Conservation (phyloP, 2,888 invertebrate genomes). For the Brenthis ino region DNA sequence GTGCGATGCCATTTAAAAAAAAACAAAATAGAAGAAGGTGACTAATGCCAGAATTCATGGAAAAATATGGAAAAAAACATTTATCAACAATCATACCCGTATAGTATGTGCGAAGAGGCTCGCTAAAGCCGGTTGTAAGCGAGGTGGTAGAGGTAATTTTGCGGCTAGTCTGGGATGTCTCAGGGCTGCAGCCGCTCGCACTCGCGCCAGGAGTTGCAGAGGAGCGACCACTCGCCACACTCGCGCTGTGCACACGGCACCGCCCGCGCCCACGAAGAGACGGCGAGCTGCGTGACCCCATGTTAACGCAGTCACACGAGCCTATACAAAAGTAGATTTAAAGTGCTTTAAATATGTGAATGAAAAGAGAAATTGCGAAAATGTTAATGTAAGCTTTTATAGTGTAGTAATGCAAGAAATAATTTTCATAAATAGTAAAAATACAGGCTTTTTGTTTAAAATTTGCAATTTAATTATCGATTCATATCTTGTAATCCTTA, state of each 20-base stretch:
- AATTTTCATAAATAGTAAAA: no score
- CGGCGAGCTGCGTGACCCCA: conserved; percentile 99
- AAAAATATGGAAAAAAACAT: background rate
- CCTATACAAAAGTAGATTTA: conserved; percentile 65
- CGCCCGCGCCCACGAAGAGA: conserved; percentile 91
- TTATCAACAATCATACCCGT: conserved; percentile 81
- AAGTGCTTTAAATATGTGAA: background rate
- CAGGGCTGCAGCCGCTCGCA: conserved; percentile 89
- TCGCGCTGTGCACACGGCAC: conserved; percentile 95
- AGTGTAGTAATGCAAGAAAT: no score
- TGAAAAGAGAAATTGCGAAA: background rate
- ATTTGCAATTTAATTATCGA: no score
- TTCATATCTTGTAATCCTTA: no score
- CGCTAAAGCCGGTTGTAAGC: conserved; percentile 91
- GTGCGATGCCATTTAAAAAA: no score
- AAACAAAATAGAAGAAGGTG: no score
- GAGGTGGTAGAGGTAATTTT: conserved; percentile 92
- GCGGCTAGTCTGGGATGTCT: conserved; percentile 88
- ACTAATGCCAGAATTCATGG: no score
- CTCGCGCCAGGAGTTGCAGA: conserved; percentile 93
- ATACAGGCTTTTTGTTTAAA: no score
- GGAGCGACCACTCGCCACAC: conserved; percentile 95
- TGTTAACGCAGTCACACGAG: conserved; percentile 94
- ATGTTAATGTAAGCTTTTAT: background rate
- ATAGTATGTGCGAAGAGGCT: conserved; percentile 97